Percentiles rank a stretch among this genome's conserved stretches.
Conservation (phyloP, 1,140 invertebrate genomes). For the Drosophila bifasciata region DNA sequence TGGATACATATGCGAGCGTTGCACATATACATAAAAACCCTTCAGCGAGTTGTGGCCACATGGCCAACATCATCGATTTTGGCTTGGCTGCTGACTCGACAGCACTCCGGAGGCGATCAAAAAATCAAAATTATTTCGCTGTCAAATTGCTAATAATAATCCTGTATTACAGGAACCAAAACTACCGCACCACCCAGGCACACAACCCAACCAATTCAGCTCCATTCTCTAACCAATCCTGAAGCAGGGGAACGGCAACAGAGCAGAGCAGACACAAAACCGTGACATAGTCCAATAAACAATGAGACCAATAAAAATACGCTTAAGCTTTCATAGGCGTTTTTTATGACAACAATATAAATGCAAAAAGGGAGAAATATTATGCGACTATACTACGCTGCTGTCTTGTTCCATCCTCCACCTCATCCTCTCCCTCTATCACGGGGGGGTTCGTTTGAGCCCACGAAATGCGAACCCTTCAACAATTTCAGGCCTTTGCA, state of each 20-base stretch:
- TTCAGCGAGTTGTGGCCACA: no score
- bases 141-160: conserved; percentile 82
- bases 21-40: conserved; percentile 21
- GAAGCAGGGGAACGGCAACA: background rate
- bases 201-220: background rate
- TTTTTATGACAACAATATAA: conserved; percentile 84
- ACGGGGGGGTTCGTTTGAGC: background rate
- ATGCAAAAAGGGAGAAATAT: conserved; percentile 76
- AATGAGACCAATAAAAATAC: conserved; percentile 82
- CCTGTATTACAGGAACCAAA: conserved; percentile 65
- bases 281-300: conserved; percentile 81
- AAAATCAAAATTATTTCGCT: conserved; percentile 80
- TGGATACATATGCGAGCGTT: conserved; percentile 31
- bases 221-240: background rate
- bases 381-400: conserved; percentile 10
- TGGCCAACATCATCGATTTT: conserved; percentile 1
- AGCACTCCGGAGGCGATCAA: conserved; percentile 53
- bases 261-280: conserved; percentile 55
- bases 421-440: background rate
- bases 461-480: conserved; percentile 58
- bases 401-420: no score
- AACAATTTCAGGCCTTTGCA: conserved; percentile 67
- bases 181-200: conserved; percentile 4
- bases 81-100: conserved; percentile 13
- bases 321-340: conserved; percentile 83